These are phyloP conservation scores for Falco biarmicus DNA, from an alignment of 2,797 vertebrate genomes.

Conservation along the genomic window DNA sequence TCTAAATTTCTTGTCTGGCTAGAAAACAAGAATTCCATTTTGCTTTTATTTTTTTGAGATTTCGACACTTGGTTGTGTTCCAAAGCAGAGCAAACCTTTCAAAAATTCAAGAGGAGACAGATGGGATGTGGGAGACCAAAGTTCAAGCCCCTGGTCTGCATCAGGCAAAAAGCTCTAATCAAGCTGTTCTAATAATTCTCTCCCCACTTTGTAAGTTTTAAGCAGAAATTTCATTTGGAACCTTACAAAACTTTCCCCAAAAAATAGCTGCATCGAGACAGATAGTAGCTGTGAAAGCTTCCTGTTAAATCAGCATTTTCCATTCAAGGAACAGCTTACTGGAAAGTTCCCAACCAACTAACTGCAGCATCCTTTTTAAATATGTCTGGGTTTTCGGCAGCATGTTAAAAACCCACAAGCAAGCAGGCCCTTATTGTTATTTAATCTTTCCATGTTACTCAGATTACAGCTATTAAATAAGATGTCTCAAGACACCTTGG, in stretches of 20 bases:
- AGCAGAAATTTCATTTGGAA: neutral
- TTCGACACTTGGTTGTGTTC: neutral
- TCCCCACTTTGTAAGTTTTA: neutral
- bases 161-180: neutral
- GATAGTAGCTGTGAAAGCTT: neutral
- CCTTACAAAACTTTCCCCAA: neutral
- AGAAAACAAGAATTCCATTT: conserved; percentile 26
- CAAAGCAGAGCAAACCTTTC: conserved; percentile 10
- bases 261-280: neutral
- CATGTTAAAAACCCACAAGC: conserved; percentile 13
- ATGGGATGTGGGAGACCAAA: neutral
- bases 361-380: conserved; percentile 40
- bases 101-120: neutral
- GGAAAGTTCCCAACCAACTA: conserved; percentile 25
- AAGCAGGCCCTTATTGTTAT: neutral
- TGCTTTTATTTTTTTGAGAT: neutral
- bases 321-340: conserved; percentile 10
- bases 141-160: neutral
- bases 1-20: conserved; percentile 24
- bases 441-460: neutral
- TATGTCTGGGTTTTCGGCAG: neutral
- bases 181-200: neutral
- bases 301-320: conserved; percentile 31
- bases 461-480: neutral
- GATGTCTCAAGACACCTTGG: neutral